A percentile compares a stretch with the other conserved stretches of the same genome.
phyloP scores from a whole-genome alignment of 2,888 invertebrate genomes.

The Acrobasis consociella region DNA sequence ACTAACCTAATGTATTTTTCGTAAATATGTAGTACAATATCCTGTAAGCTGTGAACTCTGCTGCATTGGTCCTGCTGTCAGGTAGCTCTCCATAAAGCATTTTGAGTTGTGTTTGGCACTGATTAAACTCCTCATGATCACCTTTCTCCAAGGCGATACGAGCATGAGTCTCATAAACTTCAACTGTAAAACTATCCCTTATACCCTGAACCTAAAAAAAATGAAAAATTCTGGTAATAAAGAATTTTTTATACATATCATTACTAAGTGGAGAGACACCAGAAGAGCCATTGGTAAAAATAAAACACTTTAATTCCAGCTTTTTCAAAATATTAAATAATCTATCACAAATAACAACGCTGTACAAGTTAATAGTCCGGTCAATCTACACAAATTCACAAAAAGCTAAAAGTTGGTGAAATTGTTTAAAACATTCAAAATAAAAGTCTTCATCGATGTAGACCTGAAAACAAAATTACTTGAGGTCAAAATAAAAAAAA shows the following conservation, averaged over 20 bases:
- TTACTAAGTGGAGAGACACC: too few relatives aligned
- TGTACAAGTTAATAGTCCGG: too few relatives aligned
- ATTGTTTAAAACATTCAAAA: too few relatives aligned
- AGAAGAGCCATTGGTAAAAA: too few relatives aligned
- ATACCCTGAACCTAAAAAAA: conserved; percentile 94
- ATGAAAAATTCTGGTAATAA: conserved; percentile 8
- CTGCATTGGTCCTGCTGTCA: conserved; percentile 85
- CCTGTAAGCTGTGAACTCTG: conserved; percentile 98
- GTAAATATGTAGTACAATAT: conserved; percentile 99
- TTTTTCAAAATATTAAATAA: too few relatives aligned
- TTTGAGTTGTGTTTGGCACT: conserved; percentile 99
- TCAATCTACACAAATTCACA: too few relatives aligned
- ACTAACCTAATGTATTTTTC: conserved; percentile 96
- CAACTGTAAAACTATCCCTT: conserved; percentile 96
- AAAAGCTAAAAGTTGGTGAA: too few relatives aligned
- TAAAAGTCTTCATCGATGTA: too few relatives aligned
- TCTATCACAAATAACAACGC: too few relatives aligned
- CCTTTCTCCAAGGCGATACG: conserved; percentile 98
- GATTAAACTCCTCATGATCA: conserved; percentile 99
- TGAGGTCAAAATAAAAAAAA: too few relatives aligned
- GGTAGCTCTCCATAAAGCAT: conserved; percentile 94
- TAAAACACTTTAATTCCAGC: too few relatives aligned
- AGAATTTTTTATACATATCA: not conserved
- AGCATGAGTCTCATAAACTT: conserved; percentile 99
- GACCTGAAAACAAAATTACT: too few relatives aligned